Percentiles rank a stretch among this genome's conserved stretches.
phyloP scores from a whole-genome alignment of 2,888 invertebrate species.

The Ochropleura plecta region DNA sequence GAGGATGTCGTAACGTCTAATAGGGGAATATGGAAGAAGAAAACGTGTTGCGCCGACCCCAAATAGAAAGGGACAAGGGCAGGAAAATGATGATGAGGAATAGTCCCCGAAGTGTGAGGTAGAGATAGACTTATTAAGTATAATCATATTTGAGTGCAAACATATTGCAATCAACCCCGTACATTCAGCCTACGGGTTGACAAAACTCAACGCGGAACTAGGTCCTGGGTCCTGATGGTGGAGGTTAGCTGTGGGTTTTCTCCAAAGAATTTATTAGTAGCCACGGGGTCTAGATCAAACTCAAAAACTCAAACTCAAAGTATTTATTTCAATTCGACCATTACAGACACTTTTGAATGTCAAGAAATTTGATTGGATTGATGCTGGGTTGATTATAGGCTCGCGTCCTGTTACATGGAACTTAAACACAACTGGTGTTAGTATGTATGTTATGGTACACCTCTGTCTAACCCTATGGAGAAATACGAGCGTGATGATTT shows the following conservation, averaged over 20 bases:
- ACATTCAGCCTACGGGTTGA: background rate
- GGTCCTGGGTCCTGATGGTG: background rate
- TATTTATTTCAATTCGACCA: too few species aligned
- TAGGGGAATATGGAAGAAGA: too few species aligned
- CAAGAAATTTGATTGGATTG: too few species aligned
- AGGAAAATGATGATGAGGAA: too few species aligned
- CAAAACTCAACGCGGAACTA: background rate
- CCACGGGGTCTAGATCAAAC: background rate
- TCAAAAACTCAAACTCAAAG: too few species aligned
- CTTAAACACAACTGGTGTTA: background rate
- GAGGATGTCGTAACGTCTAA: too few species aligned
- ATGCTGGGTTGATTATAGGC: background rate
- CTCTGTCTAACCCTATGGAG: background rate
- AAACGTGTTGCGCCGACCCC: too few species aligned
- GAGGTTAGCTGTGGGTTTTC: background rate
- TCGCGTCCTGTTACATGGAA: background rate
- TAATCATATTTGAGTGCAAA: background rate
- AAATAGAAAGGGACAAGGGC: too few species aligned
- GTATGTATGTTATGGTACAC: background rate
- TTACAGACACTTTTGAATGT: too few species aligned
- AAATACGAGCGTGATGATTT: background rate
- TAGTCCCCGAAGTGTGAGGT: background rate
- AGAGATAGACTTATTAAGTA: background rate
- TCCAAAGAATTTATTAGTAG: background rate
- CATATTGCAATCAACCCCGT: background rate